Evolutionary conservation across 2,797 vertebrate genomes (phyloP).

Genomic region (Enteromius paludinosus): DNA sequence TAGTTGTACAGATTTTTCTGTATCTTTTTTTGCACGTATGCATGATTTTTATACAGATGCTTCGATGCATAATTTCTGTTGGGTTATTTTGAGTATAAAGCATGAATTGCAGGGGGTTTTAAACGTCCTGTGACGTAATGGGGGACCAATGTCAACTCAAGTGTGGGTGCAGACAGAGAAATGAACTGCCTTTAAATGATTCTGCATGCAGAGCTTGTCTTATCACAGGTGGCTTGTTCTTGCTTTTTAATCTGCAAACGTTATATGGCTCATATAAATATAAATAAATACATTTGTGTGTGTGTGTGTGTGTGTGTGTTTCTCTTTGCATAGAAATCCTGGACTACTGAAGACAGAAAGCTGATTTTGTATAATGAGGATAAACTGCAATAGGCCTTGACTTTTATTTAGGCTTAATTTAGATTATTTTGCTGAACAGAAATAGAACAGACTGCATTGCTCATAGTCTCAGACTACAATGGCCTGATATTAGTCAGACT

Average conservation of each 20-base stretch:
- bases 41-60: constrained; percentile 27
- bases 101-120: constrained; percentile 21
- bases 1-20: constrained; percentile 22
- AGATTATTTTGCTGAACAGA: constrained; percentile 43
- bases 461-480: constrained; percentile 66
- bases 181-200: constrained; percentile 5
- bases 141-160: constrained; percentile 38
- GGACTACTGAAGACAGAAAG: constrained; percentile 18
- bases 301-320: constrained; percentile 11
- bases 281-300: background rate
- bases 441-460: constrained; percentile 25
- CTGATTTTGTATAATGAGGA: constrained; percentile 58
- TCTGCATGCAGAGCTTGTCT: constrained; percentile 11
- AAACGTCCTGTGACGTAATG: constrained; percentile 43
- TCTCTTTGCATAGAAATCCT: constrained; percentile 45
- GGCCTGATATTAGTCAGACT: constrained; percentile 66
- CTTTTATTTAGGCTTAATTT: constrained; percentile 48
- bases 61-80: background rate
- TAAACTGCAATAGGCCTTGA: constrained; percentile 59
- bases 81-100: constrained; percentile 14
- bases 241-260: background rate
- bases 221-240: background rate
- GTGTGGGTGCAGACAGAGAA: constrained; percentile 32
- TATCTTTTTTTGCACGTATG: background rate
- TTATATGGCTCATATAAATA: background rate